Percentiles rank a stretch among this genome's conserved stretches.
Conservation (phyloP, 2,888 invertebrate genomes). For the Gonocerus acuteangulatus region DNA sequence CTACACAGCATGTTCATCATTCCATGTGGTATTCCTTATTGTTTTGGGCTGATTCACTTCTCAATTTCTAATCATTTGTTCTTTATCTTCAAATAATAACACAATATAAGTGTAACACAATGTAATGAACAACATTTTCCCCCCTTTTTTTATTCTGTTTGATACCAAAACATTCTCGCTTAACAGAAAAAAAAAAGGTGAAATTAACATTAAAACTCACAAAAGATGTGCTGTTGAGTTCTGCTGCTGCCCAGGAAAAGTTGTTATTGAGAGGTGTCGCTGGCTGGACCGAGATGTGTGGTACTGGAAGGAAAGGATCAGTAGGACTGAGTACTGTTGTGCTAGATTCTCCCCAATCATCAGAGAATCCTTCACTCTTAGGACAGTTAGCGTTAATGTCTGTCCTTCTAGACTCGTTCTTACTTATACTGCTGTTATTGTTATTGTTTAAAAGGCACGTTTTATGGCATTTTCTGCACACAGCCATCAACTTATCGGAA, state of each 20-base stretch:
- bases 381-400: conserved; percentile 36
- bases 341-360: conserved; percentile 34
- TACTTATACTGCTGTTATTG: conserved; percentile 20
- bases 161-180: too few species aligned
- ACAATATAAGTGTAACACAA: too few species aligned
- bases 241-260: conserved; percentile 30
- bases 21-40: too few species aligned
- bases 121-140: too few species aligned
- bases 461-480: conserved; percentile 71
- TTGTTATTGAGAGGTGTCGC: conserved; percentile 50
- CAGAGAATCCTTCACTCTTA: conserved; percentile 30
- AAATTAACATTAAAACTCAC: too few species aligned
- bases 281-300: conserved; percentile 66
- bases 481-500: conserved; percentile 58
- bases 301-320: conserved; percentile 46
- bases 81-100: too few species aligned
- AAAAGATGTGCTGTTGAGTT: conserved; percentile 26
- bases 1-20: too few species aligned
- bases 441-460: conserved; percentile 53
- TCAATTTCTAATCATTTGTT: too few species aligned
- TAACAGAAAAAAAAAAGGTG: too few species aligned
- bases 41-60: too few species aligned
- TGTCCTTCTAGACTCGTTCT: conserved; percentile 26
- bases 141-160: too few species aligned
- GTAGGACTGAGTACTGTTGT: conserved; percentile 39